These are phyloP conservation scores for Acropternis orthonyx DNA, from an alignment of 2,797 vertebrate species.

Conservation along the genomic window DNA sequence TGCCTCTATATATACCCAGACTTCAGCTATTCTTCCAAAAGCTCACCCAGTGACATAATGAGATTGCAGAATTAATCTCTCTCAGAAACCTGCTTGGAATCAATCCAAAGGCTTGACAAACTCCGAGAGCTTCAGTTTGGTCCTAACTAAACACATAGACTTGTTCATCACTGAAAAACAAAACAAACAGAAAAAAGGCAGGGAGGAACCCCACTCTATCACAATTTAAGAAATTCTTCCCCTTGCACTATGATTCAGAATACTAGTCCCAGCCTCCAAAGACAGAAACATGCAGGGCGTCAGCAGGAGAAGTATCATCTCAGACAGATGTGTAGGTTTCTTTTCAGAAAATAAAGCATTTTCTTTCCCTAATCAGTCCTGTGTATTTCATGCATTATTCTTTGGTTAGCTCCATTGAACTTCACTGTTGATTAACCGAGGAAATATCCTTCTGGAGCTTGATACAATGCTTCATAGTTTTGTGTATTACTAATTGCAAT, in stretches of 20 bases:
- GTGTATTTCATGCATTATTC: background rate
- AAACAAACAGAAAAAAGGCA: background rate
- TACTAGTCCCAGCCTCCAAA: background rate
- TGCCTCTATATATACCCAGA: background rate
- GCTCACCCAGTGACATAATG: background rate
- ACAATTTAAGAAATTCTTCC: background rate
- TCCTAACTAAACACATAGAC: background rate
- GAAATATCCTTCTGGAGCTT: background rate
- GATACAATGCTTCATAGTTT: background rate
- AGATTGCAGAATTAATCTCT: background rate
- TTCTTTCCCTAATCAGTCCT: background rate
- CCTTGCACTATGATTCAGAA: background rate
- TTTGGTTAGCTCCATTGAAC: background rate
- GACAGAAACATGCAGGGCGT: background rate
- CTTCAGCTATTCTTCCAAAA: background rate
- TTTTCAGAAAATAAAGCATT: background rate
- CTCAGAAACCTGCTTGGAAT: background rate
- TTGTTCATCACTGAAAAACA: fast-evolving
- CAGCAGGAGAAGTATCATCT: background rate
- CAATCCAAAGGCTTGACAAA: background rate
- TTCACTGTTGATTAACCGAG: background rate
- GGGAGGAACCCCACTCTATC: background rate
- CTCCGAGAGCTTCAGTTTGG: background rate
- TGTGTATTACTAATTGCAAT: background rate
- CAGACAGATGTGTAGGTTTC: fast-evolving